These are phyloP conservation scores for Colostygia pectinataria DNA, from an alignment of 2,888 invertebrate genomes.

Conservation along the genomic window DNA sequence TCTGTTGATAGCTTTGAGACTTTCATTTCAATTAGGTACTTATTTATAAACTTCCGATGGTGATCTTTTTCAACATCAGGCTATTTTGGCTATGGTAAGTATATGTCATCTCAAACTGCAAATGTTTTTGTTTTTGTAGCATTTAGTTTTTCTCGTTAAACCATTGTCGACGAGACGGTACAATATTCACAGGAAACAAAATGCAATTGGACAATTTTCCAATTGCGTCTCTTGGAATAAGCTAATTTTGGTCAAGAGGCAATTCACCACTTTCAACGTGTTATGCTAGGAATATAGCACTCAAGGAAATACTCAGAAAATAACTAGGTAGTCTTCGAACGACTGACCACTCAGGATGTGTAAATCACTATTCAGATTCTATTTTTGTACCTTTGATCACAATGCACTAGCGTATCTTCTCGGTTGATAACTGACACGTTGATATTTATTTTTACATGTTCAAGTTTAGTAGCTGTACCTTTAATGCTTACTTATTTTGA, in stretches of 20 bases:
- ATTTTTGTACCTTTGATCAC: conserved; percentile 23
- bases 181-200: conserved; percentile 67
- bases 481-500: no score
- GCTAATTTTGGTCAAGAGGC: conserved; percentile 66
- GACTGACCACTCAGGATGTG: conserved; percentile 29
- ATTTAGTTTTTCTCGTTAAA: background rate
- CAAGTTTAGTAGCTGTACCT: no score
- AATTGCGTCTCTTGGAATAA: conserved; percentile 66
- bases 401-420: conserved; percentile 11
- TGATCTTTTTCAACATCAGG: no score
- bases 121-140: no score
- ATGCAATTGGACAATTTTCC: conserved; percentile 80
- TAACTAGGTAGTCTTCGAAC: conserved; percentile 28
- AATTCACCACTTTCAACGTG: conserved; percentile 52
- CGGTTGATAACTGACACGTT: background rate
- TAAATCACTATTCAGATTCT: conserved; percentile 32
- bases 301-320: conserved; percentile 34
- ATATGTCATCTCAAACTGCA: no score
- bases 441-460: no score
- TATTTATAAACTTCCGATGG: no score
- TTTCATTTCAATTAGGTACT: no score
- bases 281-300: conserved; percentile 38
- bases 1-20: no score
- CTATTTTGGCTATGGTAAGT: no score
- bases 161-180: conserved; percentile 48